Evolutionary conservation across 2,113 vertebrate species (phyloP), one percentile per base, ranked within the genome.

Genomic region (Hucho hucho): DNA sequence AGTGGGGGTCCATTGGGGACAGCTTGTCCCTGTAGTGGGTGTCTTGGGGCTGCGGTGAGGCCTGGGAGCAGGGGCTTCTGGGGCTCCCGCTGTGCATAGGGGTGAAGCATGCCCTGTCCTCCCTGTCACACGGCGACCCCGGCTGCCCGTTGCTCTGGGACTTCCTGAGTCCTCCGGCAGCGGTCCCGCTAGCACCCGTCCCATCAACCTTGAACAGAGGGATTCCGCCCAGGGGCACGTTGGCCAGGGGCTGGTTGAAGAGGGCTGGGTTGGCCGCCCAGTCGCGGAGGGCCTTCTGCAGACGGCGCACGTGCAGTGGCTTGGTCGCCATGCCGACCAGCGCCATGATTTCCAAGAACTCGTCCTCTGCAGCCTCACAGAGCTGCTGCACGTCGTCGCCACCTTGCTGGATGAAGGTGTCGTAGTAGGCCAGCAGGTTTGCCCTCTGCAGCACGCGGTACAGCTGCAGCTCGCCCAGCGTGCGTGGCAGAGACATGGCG

Each of bases 391-490:
- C 97, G 6, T 99, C 97, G 46, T 99, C 97, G 13, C 98, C 98
- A 16, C 98, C 98, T 92, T 99, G 98, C 93, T 98, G 96, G 93
- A 99, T 98, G 93, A 99, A 99, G 87, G 96, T 98, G 92, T 99
- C 96, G 59, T 99, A 99, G 92, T 99, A 99, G 88, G 95, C 94
- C 83, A 99, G 93, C 80, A 99, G 95, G 83, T 99, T 98, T 91
- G 97, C 97, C 0, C 96, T 92, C 79, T 99, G 98, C 83, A 99
- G 92, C 80, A 99, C 96, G 74, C 97, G 94, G 81, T 98, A 99
- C 49, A 99, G 95, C 92, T 99, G 97, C 87, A 99, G 88, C 92
- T 99, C 97, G 43, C 97, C 97, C 86, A 99, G 94, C 0, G 97
- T 99, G 87, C 97, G 95, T 77, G 97, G 97, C 89, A 98, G 91